These are phyloP conservation scores for Diaphora mendica DNA, from an alignment of 2,888 invertebrate genomes.

Conservation along the genomic window DNA sequence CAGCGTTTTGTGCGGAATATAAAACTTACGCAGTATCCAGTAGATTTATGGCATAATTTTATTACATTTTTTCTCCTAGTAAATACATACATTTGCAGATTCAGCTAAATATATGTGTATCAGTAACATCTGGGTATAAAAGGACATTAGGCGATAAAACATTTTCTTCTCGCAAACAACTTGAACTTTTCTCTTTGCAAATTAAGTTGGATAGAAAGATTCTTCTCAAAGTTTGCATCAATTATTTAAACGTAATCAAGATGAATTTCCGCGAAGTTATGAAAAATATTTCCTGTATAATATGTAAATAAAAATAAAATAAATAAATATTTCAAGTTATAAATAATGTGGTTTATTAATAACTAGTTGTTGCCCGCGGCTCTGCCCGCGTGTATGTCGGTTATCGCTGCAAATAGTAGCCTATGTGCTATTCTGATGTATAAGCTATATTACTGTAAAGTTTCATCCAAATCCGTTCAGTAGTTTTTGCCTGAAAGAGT, in stretches of 20 bases:
- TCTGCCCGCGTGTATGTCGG: no score
- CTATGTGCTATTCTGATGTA: no score
- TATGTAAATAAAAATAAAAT: no score
- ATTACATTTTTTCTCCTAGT: constrained; percentile 17
- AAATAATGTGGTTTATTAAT: no score
- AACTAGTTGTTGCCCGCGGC: no score
- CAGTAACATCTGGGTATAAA: constrained; percentile 10
- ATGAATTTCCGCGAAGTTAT: constrained; percentile 4
- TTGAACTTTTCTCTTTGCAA: constrained; percentile 10
- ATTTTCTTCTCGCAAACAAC: background rate
- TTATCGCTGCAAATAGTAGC: no score
- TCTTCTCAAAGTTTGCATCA: background rate
- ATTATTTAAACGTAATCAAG: constrained; percentile 12
- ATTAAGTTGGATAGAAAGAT: background rate
- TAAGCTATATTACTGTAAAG: no score
- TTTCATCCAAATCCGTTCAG: no score
- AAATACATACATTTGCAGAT: background rate
- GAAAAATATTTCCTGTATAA: background rate
- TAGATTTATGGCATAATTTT: constrained; percentile 17
- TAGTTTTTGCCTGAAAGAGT: no score
- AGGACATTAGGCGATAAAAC: constrained; percentile 5
- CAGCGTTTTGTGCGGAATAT: background rate
- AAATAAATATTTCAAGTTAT: no score
- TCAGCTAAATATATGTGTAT: background rate
- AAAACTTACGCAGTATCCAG: background rate